phyloP scores from a whole-genome alignment of 1,140 invertebrate species.

The Chlorops oryzae region DNA sequence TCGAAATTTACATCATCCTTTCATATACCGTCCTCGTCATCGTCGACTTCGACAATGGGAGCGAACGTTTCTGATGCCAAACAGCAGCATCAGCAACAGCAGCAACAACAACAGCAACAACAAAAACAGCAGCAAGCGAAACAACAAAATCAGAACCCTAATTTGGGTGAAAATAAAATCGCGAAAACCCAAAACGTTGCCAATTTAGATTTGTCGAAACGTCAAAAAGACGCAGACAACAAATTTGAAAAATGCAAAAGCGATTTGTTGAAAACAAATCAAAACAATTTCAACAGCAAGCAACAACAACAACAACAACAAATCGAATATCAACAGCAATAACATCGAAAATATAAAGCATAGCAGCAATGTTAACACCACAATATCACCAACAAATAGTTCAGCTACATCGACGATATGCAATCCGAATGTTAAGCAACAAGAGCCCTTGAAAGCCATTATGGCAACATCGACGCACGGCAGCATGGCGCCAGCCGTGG shows the following conservation, averaged over 20 bases:
- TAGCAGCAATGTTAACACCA: constrained; percentile 2
- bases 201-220: constrained; percentile 31
- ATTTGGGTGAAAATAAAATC: constrained; percentile 6
- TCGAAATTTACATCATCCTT: constrained; percentile 45
- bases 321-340: background rate
- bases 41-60: constrained; percentile 10
- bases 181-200: constrained; percentile 16
- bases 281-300: constrained; percentile 13
- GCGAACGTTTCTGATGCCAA: too few species aligned
- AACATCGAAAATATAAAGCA: background rate
- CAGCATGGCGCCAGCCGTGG: too few species aligned
- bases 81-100: constrained; percentile 5
- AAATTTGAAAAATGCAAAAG: constrained; percentile 44
- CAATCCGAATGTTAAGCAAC: too few species aligned
- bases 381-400: constrained; percentile 6
- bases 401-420: too few species aligned
- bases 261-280: constrained; percentile 43
- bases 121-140: background rate
- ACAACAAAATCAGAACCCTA: constrained; percentile 2
- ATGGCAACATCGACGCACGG: background rate
- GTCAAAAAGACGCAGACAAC: constrained; percentile 45
- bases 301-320: background rate
- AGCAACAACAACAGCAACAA: constrained; percentile 14
- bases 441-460: too few species aligned
- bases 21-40: constrained; percentile 30